Conservation (phyloP, 2,797 vertebrate genomes). For the Lepilemur septentrionalis region DNA sequence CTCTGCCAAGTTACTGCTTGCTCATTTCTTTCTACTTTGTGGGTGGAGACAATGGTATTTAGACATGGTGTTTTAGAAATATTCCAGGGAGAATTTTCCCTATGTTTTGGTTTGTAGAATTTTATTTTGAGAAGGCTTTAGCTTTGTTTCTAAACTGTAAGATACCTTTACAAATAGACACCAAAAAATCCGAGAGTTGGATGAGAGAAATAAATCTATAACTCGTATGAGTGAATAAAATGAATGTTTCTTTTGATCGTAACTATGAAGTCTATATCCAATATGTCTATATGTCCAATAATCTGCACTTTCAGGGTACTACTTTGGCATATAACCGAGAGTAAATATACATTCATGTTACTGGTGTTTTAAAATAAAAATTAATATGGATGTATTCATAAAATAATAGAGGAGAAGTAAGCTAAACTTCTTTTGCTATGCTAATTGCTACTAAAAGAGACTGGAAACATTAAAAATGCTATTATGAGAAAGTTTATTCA, state of each 20-base stretch:
- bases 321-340: constrained; percentile 11
- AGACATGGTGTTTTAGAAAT: constrained; percentile 64
- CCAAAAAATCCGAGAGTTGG: not conserved
- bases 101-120: not conserved
- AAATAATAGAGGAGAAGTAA: constrained; percentile 26
- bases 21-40: constrained; percentile 48
- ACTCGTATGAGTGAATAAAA: not conserved
- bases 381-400: not conserved
- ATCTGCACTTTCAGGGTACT: constrained; percentile 1
- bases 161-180: constrained; percentile 7
- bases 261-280: not conserved
- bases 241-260: constrained; percentile 21
- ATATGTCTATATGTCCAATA: not conserved
- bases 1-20: not conserved
- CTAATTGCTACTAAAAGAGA: constrained; percentile 18
- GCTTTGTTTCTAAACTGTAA: not conserved
- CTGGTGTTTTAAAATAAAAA: constrained; percentile 23
- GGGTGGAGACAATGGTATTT: constrained; percentile 1
- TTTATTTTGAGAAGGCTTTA: not conserved
- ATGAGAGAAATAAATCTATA: not conserved
- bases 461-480: not conserved
- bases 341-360: not conserved
- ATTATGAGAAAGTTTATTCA: not conserved
- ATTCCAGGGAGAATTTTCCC: constrained; percentile 17
- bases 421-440: not conserved